Base-by-base conservation (phyloP, 2,888 invertebrate genomes). In the Pammene fasciana region DNA sequence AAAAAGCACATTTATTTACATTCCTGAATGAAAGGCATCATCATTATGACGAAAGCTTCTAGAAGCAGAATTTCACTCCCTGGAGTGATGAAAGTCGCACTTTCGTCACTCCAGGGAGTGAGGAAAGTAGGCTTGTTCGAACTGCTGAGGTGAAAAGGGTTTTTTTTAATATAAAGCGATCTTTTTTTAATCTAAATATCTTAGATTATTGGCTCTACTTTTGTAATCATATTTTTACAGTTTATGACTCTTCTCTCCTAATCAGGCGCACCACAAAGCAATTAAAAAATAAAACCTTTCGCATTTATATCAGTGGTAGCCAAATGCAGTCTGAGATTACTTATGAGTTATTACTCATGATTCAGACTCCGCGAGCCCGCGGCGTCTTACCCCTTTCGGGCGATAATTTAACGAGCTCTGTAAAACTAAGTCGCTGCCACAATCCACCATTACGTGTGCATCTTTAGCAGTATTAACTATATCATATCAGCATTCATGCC, bases 301-400 rank as follows among this genome's bases (percentile, higher is more conserved):
- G 75, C 66, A 71, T 74, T 77, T 75, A 82, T 86, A 87, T 85
- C 87, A 80, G 79, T 80, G 82, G 80, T 86, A 84, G 86, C 70
- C 70, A 72, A 88, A 88, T 87, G 89, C 88, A 84, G 78, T 78
- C 80, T 78, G 82, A 80, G 87, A 89, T 86, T 88, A 87, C 84
- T 78, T 78, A 79, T 89, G 88, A 90, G 81, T 89, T 88, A 26
- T 26, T 26, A 26, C 26, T 26, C 4, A 90, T 88, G 87, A 86
- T 83, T 80, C 79, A 80, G 83, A 81, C 78, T 82, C 83, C 83
- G 82, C 82, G 82, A 81, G 84, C 83, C 81, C 79, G 83, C 83
- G 82, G 84, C 83, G 68, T 62, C 64, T 72, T 68, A 26, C 46
- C 73, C 67, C 67, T 61, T 71, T 68, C 46, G 64, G 67, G 50